Evolutionary conservation across 2,797 vertebrate genomes (phyloP).

Genomic region (Clarias laeviceps): DNA sequence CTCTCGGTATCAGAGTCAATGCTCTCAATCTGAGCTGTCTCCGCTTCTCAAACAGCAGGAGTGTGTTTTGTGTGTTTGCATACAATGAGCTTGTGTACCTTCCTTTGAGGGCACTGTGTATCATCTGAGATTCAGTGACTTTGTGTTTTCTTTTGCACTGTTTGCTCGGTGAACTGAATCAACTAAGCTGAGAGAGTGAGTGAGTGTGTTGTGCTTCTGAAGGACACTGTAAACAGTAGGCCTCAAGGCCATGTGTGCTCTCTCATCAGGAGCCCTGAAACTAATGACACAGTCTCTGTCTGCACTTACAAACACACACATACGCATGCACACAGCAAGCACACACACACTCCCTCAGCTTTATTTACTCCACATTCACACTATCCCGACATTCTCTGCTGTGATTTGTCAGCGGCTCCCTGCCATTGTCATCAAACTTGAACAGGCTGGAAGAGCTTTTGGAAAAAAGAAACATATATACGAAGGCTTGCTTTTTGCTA

Average conservation of each 20-base stretch:
- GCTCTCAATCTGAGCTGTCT: constrained; percentile 47
- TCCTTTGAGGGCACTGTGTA: constrained; percentile 54
- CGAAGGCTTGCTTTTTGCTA: constrained; percentile 26
- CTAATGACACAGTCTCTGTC: constrained; percentile 55
- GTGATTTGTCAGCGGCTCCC: constrained; percentile 31
- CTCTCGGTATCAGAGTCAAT: constrained; percentile 44
- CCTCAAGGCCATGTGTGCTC: constrained; percentile 50
- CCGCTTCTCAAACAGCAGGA: constrained; percentile 59
- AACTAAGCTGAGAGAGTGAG: constrained; percentile 37
- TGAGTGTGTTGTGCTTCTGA: constrained; percentile 36
- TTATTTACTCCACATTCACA: constrained; percentile 43
- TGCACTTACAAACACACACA: constrained; percentile 34
- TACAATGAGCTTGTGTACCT: constrained; percentile 44
- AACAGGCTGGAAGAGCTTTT: constrained; percentile 35
- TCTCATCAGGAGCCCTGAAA: constrained; percentile 58
- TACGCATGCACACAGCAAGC: constrained; percentile 4
- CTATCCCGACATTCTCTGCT: constrained; percentile 36
- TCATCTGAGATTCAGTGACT: constrained; percentile 40
- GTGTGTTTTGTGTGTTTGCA: constrained; percentile 60
- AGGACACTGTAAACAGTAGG: constrained; percentile 55
- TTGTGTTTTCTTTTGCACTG: constrained; percentile 44
- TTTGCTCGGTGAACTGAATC: constrained; percentile 50
- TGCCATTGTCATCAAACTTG: constrained; percentile 29
- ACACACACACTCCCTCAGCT: constrained; percentile 15
- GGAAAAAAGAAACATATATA: constrained; percentile 25